Percentiles rank a stretch among this genome's conserved stretches.
Evolutionary conservation across 2,113 vertebrate genomes (phyloP).

Genomic region (Serinus canaria): DNA sequence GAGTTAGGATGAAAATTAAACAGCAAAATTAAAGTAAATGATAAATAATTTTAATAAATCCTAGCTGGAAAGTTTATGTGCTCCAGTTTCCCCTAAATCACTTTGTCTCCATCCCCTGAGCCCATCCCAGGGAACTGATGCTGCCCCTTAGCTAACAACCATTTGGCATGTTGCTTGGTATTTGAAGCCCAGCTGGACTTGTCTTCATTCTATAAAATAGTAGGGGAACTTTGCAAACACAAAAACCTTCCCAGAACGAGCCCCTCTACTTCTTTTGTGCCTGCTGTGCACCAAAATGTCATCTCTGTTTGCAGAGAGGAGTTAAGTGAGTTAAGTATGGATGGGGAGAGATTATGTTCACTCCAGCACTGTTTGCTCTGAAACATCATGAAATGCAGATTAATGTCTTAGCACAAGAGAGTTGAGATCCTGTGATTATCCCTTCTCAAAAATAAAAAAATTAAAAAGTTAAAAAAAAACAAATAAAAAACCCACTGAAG

Average conservation of each 20-base stretch:
- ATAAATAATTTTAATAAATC: neutral
- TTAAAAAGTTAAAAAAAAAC: neutral
- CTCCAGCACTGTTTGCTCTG: constrained; percentile 17
- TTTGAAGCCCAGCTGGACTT: neutral
- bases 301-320: constrained; percentile 52
- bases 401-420: constrained; percentile 10
- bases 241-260: neutral
- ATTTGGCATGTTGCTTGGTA: neutral
- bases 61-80: neutral
- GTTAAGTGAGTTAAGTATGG: neutral
- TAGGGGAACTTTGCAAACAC: neutral
- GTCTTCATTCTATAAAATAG: neutral
- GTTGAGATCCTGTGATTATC: constrained; percentile 43
- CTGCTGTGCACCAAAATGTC: constrained; percentile 55
- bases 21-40: neutral
- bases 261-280: neutral
- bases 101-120: neutral
- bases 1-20: neutral
- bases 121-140: neutral
- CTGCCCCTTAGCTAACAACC: neutral
- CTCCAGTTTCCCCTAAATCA: neutral
- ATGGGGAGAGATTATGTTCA: neutral
- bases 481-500: neutral
- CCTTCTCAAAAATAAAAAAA: neutral
- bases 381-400: constrained; percentile 36